Evolutionary conservation across 2,888 invertebrate genomes (phyloP).

Genomic region (Luffia ferchaultella): DNA sequence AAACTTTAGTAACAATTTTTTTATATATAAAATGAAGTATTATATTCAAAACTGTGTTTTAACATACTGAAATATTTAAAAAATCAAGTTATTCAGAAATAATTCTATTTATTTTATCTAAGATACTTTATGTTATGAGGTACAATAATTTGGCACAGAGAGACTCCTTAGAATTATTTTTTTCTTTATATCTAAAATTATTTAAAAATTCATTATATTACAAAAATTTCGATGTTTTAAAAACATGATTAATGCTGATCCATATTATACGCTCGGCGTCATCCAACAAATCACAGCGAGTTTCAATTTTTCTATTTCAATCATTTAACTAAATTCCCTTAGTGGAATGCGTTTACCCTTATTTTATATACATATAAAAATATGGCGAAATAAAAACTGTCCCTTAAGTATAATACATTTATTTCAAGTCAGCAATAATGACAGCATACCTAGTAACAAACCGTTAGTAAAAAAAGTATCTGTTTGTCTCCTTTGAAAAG

Average conservation of each 20-base stretch:
- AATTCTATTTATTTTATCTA: slow-evolving; percentile 55
- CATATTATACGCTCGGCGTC: neutral
- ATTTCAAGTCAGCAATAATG: slow-evolving; percentile 23
- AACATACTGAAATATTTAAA: too few species aligned
- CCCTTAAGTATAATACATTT: slow-evolving; percentile 26
- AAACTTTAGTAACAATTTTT: too few species aligned
- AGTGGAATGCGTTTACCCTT: slow-evolving; percentile 52
- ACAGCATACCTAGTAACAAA: slow-evolving; percentile 33
- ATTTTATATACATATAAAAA: slow-evolving; percentile 37
- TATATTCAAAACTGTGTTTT: too few species aligned
- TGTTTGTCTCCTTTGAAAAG: too few species aligned
- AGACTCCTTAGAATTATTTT: slow-evolving; percentile 65
- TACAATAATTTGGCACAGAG: slow-evolving; percentile 85
- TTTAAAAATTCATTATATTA: slow-evolving; percentile 51
- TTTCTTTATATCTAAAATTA: slow-evolving; percentile 51
- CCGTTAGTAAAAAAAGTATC: too few species aligned
- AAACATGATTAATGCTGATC: neutral
- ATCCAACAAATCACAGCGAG: slow-evolving; percentile 63
- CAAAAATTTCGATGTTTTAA: slow-evolving; percentile 62
- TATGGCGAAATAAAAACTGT: slow-evolving; percentile 37
- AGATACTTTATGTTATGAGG: slow-evolving; percentile 71
- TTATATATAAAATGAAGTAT: too few species aligned
- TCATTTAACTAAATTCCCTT: slow-evolving; percentile 34
- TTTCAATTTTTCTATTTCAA: slow-evolving; percentile 57
- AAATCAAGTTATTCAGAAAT: slow-evolving; percentile 26